Percentiles rank a stretch among this genome's conserved stretches.
Conservation (phyloP, 2,113 vertebrate genomes). For the Eudyptes chrysolophus region DNA sequence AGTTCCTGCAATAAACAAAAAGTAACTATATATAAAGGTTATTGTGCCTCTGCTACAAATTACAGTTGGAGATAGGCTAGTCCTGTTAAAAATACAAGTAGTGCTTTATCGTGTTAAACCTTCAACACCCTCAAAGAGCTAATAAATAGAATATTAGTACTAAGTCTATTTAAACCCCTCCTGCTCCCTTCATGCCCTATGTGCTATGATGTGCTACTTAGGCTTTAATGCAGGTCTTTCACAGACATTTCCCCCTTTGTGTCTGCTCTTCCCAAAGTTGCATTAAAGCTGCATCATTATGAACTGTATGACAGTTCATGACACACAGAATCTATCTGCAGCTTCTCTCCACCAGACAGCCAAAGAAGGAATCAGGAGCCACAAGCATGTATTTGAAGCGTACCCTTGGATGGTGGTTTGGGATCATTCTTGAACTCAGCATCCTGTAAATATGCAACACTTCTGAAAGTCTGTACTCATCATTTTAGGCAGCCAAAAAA, state of each 20-base stretch:
- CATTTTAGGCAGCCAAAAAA: background rate
- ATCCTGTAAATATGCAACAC: background rate
- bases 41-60: background rate
- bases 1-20: background rate
- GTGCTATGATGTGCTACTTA: background rate
- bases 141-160: background rate
- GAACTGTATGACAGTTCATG: background rate
- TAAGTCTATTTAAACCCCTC: background rate
- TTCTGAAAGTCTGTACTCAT: background rate
- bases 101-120: background rate
- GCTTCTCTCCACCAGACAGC: background rate
- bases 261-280: background rate
- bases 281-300: background rate
- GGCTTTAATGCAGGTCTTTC: background rate
- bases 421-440: background rate
- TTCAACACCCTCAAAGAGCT: background rate
- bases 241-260: background rate
- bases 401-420: background rate
- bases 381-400: background rate
- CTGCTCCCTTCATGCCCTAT: background rate
- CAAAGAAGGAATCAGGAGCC: background rate
- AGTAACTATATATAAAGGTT: background rate
- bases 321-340: background rate
- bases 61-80: background rate
- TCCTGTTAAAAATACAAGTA: background rate